These are phyloP conservation scores for honey bee (Apis mellifera) DNA, from an alignment of 1,140 invertebrate species.

Conservation along the genomic window Amel_HAv3.1 CM009931.2:5942001-5942500, in stretches of 20 bases:
- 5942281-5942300: conserved; percentile 13
- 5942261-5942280: conserved; percentile 27
- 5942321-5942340: background rate
- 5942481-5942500: too few species aligned
- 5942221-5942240: conserved; percentile 4
- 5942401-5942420: background rate
- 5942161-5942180: conserved; percentile 47
- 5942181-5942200: conserved; percentile 53
- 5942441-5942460: background rate
- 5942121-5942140: conserved; percentile 23
- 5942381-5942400: background rate
- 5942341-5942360: background rate
- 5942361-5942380: background rate
- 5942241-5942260: conserved; percentile 3
- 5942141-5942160: background rate
- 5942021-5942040: background rate
- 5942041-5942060: background rate
- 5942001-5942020: background rate
- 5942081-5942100: conserved; percentile 21
- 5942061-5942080: conserved; percentile 32
- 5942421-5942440: background rate
- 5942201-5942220: conserved; percentile 62
- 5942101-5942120: background rate
- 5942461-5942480: background rate
- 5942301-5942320: background rate